Evolutionary conservation across 2,888 invertebrate species (phyloP).

Genomic region (Notodonta dromedarius): DNA sequence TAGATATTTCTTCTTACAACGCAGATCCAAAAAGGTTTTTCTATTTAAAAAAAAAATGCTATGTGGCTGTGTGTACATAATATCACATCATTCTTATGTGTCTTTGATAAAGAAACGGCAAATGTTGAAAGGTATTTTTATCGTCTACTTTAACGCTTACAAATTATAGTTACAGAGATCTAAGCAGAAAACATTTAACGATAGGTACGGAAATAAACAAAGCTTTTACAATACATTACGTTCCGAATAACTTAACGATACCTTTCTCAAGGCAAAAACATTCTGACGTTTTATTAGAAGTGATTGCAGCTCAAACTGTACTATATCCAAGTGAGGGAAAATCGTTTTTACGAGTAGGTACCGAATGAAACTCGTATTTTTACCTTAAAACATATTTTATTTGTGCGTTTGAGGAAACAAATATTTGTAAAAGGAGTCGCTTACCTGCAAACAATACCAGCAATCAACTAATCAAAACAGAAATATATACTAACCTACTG

Average conservation of each 20-base stretch:
- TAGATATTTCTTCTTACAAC: constrained; percentile 5
- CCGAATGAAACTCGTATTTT: constrained; percentile 37
- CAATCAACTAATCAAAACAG: no score
- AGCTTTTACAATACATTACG: constrained; percentile 1
- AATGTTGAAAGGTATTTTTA: no score
- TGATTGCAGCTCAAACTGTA: constrained; percentile 22
- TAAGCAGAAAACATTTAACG: no score
- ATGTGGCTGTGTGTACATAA: no score
- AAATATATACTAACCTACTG: no score
- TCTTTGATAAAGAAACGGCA: no score
- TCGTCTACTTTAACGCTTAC: no score
- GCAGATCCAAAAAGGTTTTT: background rate
- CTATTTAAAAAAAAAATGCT: background rate
- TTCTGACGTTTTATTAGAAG: constrained; percentile 27
- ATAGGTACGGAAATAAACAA: background rate
- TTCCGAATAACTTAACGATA: constrained; percentile 6
- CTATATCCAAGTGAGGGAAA: constrained; percentile 16
- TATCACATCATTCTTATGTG: no score
- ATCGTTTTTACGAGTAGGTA: constrained; percentile 9
- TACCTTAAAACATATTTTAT: constrained; percentile 39
- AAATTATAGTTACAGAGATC: no score
- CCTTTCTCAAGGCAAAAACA: constrained; percentile 19
- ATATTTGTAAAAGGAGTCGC: background rate
- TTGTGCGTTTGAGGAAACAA: constrained; percentile 8
- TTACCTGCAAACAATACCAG: no score